phyloP scores from a whole-genome alignment of 2,888 invertebrate species.

The Augiades crinisus region DNA sequence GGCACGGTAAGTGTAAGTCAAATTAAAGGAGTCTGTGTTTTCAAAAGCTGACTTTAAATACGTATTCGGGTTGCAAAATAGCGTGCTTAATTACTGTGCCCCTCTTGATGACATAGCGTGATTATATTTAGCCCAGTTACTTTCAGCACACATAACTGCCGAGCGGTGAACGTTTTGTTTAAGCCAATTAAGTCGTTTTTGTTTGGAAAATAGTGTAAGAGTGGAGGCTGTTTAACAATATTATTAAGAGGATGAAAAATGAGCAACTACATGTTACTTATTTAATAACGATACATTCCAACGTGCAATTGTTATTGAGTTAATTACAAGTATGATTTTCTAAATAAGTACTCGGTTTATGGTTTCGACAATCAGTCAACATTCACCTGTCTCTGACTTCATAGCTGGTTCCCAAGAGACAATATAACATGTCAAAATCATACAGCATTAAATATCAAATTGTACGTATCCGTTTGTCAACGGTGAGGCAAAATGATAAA shows the following conservation, averaged over 20 bases:
- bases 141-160: slow-evolving; percentile 15
- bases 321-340: too few relatives aligned
- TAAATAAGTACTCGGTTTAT: too few relatives aligned
- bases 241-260: not conserved
- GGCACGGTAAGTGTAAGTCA: slow-evolving; percentile 6
- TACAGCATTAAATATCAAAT: too few relatives aligned
- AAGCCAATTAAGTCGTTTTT: slow-evolving; percentile 16
- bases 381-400: too few relatives aligned
- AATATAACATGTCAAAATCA: too few relatives aligned
- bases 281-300: not conserved
- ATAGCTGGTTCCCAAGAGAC: too few relatives aligned
- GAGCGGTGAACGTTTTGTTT: slow-evolving; percentile 15
- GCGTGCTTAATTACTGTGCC: slow-evolving; percentile 20
- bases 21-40: slow-evolving; percentile 10
- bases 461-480: too few relatives aligned
- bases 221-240: slow-evolving; percentile 3
- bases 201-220: not conserved
- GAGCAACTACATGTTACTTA: not conserved
- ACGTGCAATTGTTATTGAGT: too few relatives aligned
- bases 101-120: slow-evolving; percentile 18
- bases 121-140: slow-evolving; percentile 21
- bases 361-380: too few relatives aligned
- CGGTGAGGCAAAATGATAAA: not conserved
- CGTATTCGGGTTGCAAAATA: slow-evolving; percentile 18
- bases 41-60: slow-evolving; percentile 19